Evolutionary conservation across 23 tunicate species (phyloP).

Genomic region (Diplosoma virens): DNA sequence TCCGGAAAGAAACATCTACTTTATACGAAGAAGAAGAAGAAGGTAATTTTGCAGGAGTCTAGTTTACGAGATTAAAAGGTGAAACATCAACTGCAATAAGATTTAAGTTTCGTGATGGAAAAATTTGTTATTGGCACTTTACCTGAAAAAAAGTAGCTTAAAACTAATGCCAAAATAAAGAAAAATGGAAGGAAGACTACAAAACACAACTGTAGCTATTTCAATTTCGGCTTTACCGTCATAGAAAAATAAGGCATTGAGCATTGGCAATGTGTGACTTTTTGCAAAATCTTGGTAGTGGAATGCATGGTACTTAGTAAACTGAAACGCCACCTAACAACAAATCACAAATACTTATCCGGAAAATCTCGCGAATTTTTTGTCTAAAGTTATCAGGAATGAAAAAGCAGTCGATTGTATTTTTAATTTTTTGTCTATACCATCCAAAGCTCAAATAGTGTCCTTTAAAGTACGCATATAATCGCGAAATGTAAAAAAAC

Average conservation of each 20-base stretch:
- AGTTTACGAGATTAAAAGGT: too few species aligned
- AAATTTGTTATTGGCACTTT: too few species aligned
- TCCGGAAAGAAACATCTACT: too few species aligned
- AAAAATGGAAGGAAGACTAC: background rate
- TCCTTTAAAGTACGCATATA: background rate
- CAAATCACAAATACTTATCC: background rate
- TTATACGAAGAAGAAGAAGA: too few species aligned
- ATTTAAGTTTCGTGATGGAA: too few species aligned
- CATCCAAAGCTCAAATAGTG: background rate
- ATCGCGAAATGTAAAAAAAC: background rate
- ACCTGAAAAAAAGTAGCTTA: too few species aligned
- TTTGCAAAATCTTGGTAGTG: background rate
- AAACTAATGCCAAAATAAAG: too few species aligned
- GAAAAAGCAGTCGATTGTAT: too few species aligned
- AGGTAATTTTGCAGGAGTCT: too few species aligned
- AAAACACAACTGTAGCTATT: background rate
- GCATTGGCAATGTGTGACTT: background rate
- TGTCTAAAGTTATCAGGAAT: background rate
- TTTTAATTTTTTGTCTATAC: background rate
- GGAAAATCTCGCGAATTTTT: background rate
- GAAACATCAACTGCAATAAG: too few species aligned
- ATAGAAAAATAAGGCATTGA: background rate
- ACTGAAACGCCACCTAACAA: background rate
- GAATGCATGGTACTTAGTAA: background rate
- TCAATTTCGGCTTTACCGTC: background rate